phyloP scores from a whole-genome alignment of 2,797 vertebrate genomes.

The Sternarchorhynchus goeldii region DNA sequence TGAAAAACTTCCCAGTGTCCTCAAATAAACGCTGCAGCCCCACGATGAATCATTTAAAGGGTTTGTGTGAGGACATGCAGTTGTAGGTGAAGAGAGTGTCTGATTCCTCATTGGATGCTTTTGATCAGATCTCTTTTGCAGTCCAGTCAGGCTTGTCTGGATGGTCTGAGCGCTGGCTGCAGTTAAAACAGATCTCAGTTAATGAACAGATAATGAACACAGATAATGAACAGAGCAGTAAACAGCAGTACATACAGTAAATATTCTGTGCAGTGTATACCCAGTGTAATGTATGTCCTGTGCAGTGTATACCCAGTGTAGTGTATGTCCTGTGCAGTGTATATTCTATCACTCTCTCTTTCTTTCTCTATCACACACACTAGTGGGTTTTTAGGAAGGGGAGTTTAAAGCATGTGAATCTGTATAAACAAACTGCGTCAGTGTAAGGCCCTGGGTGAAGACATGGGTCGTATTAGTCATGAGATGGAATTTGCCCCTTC shows the following conservation, averaged over 20 bases:
- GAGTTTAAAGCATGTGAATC: constrained; percentile 23
- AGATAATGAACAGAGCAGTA: no score
- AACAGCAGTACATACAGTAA: no score
- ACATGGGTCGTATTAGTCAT: background rate
- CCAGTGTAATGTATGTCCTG: no score
- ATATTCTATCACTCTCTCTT: no score
- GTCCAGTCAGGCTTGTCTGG: constrained; percentile 47
- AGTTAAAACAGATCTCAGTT: constrained; percentile 57
- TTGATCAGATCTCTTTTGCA: constrained; percentile 49
- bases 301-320: no score
- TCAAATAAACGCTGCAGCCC: background rate
- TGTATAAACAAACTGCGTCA: constrained; percentile 37
- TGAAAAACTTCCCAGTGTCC: constrained; percentile 9
- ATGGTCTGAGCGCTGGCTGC: constrained; percentile 43
- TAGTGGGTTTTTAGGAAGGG: constrained; percentile 34
- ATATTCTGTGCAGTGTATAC: no score
- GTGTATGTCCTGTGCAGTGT: no score
- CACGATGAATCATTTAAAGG: constrained; percentile 24
- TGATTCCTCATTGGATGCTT: constrained; percentile 43
- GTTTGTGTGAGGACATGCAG: background rate
- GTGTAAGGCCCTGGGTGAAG: background rate
- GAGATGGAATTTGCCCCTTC: background rate
- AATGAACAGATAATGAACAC: no score
- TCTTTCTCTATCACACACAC: background rate
- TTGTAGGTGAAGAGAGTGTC: background rate